Evolutionary conservation across 2,888 invertebrate genomes (phyloP), one percentile per base, ranked within the genome.

Genomic region (Lobophora halterata): DNA sequence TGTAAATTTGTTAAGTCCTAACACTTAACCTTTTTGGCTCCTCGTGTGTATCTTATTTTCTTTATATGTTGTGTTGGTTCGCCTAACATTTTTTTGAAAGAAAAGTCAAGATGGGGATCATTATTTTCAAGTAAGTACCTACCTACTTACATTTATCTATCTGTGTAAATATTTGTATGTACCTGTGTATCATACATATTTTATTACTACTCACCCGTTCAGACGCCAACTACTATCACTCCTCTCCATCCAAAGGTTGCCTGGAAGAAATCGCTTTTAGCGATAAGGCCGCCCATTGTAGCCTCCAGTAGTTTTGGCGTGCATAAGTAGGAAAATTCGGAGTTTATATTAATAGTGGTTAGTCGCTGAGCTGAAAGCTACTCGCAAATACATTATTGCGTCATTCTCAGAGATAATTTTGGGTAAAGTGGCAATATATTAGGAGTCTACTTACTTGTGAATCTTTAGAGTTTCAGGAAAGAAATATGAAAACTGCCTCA

Each of bases 1-100:
- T 57, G 61, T 50, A 64, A 65, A 64, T 68, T 65, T 68, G 63
- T 65, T 64, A 65, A 61, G 60, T 55, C 52, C 52, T 53, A 59
- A 58, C 58, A 62, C 58, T 60, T 58, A 57, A 51, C 58, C 62
- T 57, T 53, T 44, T 44, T 32, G 41, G 14, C 13, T 28, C 4
- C 31, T 30, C 9, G 8, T 11, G 26, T 32, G 16, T 31, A 10
- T 27, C 23, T 9, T 20, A 28, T 8, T 20, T 10, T 26, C 24
- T 39, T 37, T n/a, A n/a, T n/a, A n/a, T n/a, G n/a, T n/a, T 7
- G 4, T 18, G 9, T 14, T 9, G 20, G 18, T n/a, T 37, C 28
- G 33, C 35, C 3, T 8, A 5, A 27, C 5, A 5, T 36, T 32
- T 19, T n/a, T n/a, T n/a, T n/a, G n/a, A n/a, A n/a, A n/a, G n/a